Evolutionary conservation across 53 echinoderm and acorn worm species (phyloP).

Genomic region (Holothuria leucospilota): DNA sequence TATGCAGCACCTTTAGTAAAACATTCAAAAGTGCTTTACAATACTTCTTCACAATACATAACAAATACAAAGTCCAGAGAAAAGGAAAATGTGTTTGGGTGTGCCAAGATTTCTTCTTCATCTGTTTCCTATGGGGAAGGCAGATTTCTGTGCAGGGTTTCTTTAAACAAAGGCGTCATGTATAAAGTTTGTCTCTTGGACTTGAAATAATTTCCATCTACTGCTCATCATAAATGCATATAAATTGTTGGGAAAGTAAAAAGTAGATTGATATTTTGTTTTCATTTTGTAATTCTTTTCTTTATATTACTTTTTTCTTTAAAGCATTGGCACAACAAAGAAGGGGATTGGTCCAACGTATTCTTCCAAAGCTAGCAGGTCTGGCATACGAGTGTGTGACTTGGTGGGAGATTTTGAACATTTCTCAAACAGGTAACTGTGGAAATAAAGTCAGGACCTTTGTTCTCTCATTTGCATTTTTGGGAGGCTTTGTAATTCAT

Average conservation of each 20-base stretch:
- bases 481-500: no score
- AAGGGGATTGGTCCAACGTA: constrained; percentile 97
- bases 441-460: background rate
- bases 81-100: no score
- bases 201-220: background rate
- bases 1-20: no score
- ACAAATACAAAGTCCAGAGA: no score
- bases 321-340: constrained; percentile 97
- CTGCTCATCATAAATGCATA: background rate
- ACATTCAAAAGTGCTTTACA: no score
- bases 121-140: no score
- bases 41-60: no score
- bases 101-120: no score
- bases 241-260: background rate
- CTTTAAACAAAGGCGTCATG: no score
- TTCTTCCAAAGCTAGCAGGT: constrained; percentile 93
- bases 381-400: constrained; percentile 91
- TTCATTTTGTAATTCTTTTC: background rate
- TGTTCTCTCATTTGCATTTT: background rate
- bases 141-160: no score
- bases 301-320: background rate
- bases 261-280: background rate
- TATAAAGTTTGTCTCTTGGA: background rate
- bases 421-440: constrained; percentile 59
- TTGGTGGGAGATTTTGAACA: constrained; percentile 85